Percentiles rank a stretch among this genome's conserved stretches.
Evolutionary conservation across 2,888 invertebrate species (phyloP).

Genomic region (Schizotus pectinicornis): DNA sequence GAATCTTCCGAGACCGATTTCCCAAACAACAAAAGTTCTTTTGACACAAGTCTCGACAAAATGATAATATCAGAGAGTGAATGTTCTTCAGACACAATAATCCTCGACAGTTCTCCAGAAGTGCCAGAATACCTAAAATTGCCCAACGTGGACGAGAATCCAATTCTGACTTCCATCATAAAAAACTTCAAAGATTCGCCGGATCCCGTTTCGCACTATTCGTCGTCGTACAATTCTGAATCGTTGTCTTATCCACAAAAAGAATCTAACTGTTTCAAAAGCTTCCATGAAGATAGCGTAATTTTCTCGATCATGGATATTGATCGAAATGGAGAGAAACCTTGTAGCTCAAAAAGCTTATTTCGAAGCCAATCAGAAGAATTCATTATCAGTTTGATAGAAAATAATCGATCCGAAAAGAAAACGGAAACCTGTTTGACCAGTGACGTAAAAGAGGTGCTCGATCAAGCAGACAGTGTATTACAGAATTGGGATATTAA

Average conservation of each 20-base stretch:
- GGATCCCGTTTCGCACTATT: slow-evolving; percentile 17
- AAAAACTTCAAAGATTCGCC: slow-evolving; percentile 28
- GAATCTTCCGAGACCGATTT: too few species aligned
- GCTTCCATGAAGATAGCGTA: slow-evolving; percentile 1
- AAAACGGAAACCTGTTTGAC: background rate
- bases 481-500: slow-evolving; percentile 13
- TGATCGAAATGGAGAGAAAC: background rate
- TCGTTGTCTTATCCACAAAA: slow-evolving; percentile 2
- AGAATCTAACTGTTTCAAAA: slow-evolving; percentile 3
- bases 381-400: slow-evolving; percentile 13
- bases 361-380: slow-evolving; percentile 9
- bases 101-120: background rate
- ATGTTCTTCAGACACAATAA: too few species aligned
- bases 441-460: background rate
- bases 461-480: slow-evolving; percentile 12
- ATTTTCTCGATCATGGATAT: slow-evolving; percentile 6
- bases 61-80: too few species aligned
- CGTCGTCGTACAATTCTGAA: background rate
- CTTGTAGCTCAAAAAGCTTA: slow-evolving; percentile 12
- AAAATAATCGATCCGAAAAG: background rate
- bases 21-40: too few species aligned
- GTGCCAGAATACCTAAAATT: slow-evolving; percentile 24
- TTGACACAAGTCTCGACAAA: too few species aligned
- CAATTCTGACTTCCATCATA: slow-evolving; percentile 33
- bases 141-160: slow-evolving; percentile 33